A percentile compares a stretch with the other conserved stretches of the same genome.
These are phyloP conservation scores for Atta texana DNA, from an alignment of 1,140 invertebrate species.

Conservation along the genomic window DNA sequence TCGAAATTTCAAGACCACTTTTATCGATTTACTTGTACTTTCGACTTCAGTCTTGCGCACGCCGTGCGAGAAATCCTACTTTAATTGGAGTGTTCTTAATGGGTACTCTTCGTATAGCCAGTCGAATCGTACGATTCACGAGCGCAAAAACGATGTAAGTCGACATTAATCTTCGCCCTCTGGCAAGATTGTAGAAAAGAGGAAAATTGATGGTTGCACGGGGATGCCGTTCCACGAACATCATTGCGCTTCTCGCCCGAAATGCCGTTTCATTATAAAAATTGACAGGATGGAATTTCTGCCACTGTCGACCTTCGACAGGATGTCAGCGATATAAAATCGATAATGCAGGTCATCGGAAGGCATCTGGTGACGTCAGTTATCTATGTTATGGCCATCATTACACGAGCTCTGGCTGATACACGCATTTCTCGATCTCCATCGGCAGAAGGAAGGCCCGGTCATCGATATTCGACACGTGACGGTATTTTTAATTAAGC, in stretches of 20 bases:
- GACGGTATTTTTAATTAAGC: constrained; percentile 80
- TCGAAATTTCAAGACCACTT: constrained; percentile 31
- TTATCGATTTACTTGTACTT: constrained; percentile 10
- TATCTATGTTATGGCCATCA: constrained; percentile 69
- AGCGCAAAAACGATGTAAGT: constrained; percentile 63
- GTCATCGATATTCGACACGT: constrained; percentile 78
- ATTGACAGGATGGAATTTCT: constrained; percentile 65
- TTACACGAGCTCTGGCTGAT: constrained; percentile 16
- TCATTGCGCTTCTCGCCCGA: constrained; percentile 23
- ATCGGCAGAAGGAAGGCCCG: constrained; percentile 17
- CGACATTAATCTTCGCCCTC: constrained; percentile 72
- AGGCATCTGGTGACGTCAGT: constrained; percentile 69
- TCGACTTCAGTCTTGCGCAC: neutral
- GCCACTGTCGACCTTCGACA: constrained; percentile 31
- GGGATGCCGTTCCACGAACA: constrained; percentile 47
- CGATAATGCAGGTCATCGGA: constrained; percentile 61
- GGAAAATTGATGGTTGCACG: constrained; percentile 70
- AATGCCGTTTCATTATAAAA: constrained; percentile 76
- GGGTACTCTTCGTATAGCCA: constrained; percentile 33
- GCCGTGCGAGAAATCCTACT: constrained; percentile 47
- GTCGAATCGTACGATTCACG: constrained; percentile 15
- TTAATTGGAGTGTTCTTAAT: constrained; percentile 60
- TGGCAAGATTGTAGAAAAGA: constrained; percentile 67
- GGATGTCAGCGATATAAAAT: constrained; percentile 66
- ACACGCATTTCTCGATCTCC: constrained; percentile 55